These are phyloP conservation scores for Hirtodrosophila alboralis DNA, from an alignment of 2,888 invertebrate species.

Conservation along the genomic window DNA sequence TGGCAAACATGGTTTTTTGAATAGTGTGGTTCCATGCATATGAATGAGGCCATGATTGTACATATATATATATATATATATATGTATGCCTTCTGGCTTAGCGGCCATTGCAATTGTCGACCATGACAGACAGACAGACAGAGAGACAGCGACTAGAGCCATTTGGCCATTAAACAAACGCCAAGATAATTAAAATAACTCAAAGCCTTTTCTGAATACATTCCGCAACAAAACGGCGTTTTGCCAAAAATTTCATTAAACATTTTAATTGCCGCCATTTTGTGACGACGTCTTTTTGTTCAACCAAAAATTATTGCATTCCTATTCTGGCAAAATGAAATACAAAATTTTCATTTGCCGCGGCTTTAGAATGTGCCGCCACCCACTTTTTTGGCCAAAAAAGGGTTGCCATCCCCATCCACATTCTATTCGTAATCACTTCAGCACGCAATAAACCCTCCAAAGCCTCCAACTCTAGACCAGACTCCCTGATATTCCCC, in stretches of 20 bases:
- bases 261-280: constrained; percentile 77
- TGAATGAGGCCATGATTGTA: constrained; percentile 35
- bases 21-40: constrained; percentile 35
- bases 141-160: constrained; percentile 4
- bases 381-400: constrained; percentile 9
- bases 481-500: constrained; percentile 5
- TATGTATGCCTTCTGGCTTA: constrained; percentile 8
- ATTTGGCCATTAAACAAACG: constrained; percentile 51
- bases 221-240: constrained; percentile 53
- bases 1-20: constrained; percentile 25
- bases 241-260: constrained; percentile 75
- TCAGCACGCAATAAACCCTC: constrained; percentile 58
- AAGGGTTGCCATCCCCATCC: constrained; percentile 33
- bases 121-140: background rate
- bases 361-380: constrained; percentile 35
- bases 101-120: constrained; percentile 28
- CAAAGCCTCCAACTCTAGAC: constrained; percentile 10
- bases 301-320: constrained; percentile 64
- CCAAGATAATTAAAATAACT: constrained; percentile 75
- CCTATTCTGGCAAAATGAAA: constrained; percentile 64
- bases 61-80: no score
- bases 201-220: constrained; percentile 51
- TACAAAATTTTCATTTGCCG: constrained; percentile 66
- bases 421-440: constrained; percentile 50
- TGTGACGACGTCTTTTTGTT: constrained; percentile 56